Base-by-base conservation (phyloP, 2,797 vertebrate genomes). In the Clarias pachynema region DNA sequence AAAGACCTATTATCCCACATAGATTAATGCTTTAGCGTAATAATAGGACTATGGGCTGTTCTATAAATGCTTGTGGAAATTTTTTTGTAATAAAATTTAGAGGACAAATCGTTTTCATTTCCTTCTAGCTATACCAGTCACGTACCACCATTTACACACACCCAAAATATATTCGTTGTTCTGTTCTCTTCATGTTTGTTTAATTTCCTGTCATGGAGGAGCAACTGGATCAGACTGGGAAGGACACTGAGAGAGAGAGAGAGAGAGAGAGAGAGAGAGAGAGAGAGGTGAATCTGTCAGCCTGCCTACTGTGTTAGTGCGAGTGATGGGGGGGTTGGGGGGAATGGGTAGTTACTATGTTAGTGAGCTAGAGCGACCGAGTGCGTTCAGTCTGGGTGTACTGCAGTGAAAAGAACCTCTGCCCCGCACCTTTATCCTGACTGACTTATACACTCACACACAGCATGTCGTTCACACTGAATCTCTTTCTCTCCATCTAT, bases 341-440 rank as follows among this genome's bases (percentile, higher is more conserved):
- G 2, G 1, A 31, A 4, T 31, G 57, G 57, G 68, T 69, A 81
- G 82, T 80, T 86, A 81, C 73, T 74, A 40, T 77, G 70, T 85
- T 86, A 69, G 84, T 78, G 79, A 86, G 56, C 53, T 31, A 37
- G 49, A 85, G 68, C 73, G 72, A 69, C 44, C 80, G 37, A 83
- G 31, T 40, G 65, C 81, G 75, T 77, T 66, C 60, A 75, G n/a
- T 18, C 63, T 29, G 53, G 37, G 77, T 86, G 70, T 79, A 63
- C 84, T 86, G 68, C 86, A 59, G 77, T 84, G 73, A 53, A 29
- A 82, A 85, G 81, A 74, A 77, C 82, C 81, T 84, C 86, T 85
- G 53, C 40, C 62, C 49, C 69, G 53, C 62, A 66, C 90, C 87
- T 86, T 88, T 86, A 79, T 86, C 57, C 87, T 81, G 74, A 81